These are phyloP conservation scores for Telmatherina bonti DNA, from an alignment of 2,797 vertebrate genomes.

Conservation along the genomic window DNA sequence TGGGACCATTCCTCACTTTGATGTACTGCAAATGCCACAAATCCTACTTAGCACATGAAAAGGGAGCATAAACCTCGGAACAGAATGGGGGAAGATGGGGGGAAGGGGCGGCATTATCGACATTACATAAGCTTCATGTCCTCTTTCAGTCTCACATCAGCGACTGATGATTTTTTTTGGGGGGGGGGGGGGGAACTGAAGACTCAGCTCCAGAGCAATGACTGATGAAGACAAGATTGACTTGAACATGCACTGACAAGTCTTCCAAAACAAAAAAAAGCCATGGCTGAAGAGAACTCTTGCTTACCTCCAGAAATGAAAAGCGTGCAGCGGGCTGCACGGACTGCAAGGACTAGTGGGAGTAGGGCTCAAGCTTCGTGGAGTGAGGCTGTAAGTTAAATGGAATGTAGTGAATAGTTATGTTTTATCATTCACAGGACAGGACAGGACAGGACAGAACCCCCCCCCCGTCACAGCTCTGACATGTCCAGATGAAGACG, in stretches of 20 bases:
- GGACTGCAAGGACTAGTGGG: constrained; percentile 99
- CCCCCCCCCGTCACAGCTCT: background rate
- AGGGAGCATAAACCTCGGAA: constrained; percentile 72
- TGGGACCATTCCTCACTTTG: constrained; percentile 68
- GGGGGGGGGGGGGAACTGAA: constrained; percentile 12
- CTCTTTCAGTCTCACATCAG: constrained; percentile 65
- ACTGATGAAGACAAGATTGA: constrained; percentile 34
- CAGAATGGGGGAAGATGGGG: constrained; percentile 54
- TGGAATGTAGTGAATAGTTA: constrained; percentile 79
- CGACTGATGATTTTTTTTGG: constrained; percentile 56
- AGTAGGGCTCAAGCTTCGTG: constrained; percentile 99
- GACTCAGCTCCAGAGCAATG: background rate
- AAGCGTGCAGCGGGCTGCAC: constrained; percentile 98
- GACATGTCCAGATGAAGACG: constrained; percentile 62
- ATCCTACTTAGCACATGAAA: constrained; percentile 87
- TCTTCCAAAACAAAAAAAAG: constrained; percentile 53
- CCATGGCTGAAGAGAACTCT: constrained; percentile 74
- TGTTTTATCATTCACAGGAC: constrained; percentile 61
- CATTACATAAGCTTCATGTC: constrained; percentile 77
- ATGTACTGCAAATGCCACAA: constrained; percentile 76
- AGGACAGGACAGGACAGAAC: constrained; percentile 1
- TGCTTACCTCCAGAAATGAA: constrained; percentile 99
- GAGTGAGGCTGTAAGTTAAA: constrained; percentile 99
- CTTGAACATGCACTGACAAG: constrained; percentile 36
- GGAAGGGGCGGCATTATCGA: constrained; percentile 54